phyloP scores from a whole-genome alignment of 2,888 invertebrate genomes.

The Orchesella flavescens region DNA sequence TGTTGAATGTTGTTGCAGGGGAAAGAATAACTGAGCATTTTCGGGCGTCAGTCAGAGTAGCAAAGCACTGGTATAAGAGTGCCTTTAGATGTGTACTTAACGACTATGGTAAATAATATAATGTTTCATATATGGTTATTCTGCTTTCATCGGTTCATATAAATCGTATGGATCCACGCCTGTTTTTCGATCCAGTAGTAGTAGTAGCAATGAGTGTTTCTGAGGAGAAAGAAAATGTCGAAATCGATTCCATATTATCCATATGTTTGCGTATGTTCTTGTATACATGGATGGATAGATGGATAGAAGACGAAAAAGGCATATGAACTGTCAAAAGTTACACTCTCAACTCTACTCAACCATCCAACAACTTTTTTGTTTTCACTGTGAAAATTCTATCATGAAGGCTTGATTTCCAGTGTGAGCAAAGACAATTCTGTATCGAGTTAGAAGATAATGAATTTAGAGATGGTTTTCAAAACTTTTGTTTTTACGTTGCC shows the following conservation, averaged over 20 bases:
- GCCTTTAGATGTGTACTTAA: neutral
- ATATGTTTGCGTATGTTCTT: too few relatives aligned
- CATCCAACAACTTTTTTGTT: too few relatives aligned
- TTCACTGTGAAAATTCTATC: too few relatives aligned
- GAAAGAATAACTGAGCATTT: conserved; percentile 2
- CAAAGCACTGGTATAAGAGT: neutral
- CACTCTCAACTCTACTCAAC: neutral
- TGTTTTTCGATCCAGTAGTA: conserved; percentile 60
- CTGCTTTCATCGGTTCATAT: conserved; percentile 37
- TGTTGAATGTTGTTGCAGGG: conserved; percentile 31
- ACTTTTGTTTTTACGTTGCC: too few relatives aligned
- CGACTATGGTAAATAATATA: neutral
- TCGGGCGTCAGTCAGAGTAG: conserved; percentile 31
- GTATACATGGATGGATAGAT: too few relatives aligned
- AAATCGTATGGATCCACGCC: conserved; percentile 55
- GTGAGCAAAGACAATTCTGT: too few relatives aligned
- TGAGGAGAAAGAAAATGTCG: neutral
- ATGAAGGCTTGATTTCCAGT: too few relatives aligned
- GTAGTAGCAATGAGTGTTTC: too few relatives aligned
- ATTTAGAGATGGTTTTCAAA: too few relatives aligned
- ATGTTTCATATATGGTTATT: conserved; percentile 39
- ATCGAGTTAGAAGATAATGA: too few relatives aligned
- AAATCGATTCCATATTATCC: conserved; percentile 10
- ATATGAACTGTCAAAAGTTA: conserved; percentile 20
- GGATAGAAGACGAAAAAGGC: neutral